Base-by-base conservation (phyloP, 2,888 invertebrate genomes). In the Tuberolachnus salignus region DNA sequence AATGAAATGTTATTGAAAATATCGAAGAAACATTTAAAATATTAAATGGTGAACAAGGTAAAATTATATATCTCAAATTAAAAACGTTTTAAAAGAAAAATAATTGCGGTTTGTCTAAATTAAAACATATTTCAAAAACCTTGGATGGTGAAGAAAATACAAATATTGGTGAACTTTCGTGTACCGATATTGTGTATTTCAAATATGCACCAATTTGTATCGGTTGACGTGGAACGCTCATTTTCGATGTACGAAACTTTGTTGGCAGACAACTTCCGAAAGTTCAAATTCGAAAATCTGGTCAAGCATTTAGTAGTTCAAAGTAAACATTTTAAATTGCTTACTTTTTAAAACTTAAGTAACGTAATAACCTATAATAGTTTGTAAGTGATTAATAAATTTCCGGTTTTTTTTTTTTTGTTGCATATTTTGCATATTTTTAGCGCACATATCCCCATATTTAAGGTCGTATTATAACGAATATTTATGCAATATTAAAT, bases 251-350 rank as follows among this genome's bases (percentile, higher is more conserved):
- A n/a, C n/a, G n/a, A n/a, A 11, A 64, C 44, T 34, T 63, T 64
- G 46, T 14, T 64, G 14, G 19, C 21, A 46, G 21, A 64, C 44
- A 64, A 64, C 14, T 21, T 8, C 21, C 10, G 44, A 21, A 64
- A 64, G 44, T 63, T 63, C 42, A 63, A 63, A 13, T 64, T 63
- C 13, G 4, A 64, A 46, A 64, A 64, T 64, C 10, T 61, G 26
- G 10, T n/a, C 6, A 61, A 26, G 61, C 10, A 34, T 61, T 61
- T 14, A 59, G 16, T 59, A 34, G 34, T 59, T 34, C n/a, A n/a
- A n/a, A n/a, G n/a, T n/a, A n/a, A n/a, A n/a, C n/a, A n/a, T n/a
- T n/a, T n/a, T n/a, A n/a, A n/a, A n/a, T n/a, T n/a, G n/a, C n/a
- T n/a, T n/a, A n/a, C n/a, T n/a, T n/a, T n/a, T n/a, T n/a, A n/a